Evolutionary conservation across 2,888 invertebrate species (phyloP).

Genomic region (Rhagonycha lutea): DNA sequence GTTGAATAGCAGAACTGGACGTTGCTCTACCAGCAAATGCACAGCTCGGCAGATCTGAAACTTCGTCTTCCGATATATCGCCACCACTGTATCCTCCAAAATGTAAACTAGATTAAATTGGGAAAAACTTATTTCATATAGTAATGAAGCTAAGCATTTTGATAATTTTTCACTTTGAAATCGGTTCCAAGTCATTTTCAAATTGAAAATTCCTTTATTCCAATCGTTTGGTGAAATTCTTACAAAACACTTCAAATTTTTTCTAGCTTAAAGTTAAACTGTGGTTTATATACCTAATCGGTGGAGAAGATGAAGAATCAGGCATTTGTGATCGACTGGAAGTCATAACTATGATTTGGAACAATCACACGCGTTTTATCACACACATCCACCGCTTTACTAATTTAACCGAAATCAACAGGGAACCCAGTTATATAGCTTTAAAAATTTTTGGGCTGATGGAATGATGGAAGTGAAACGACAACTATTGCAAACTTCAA

Average conservation of each 20-base stretch:
- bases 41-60: constrained; percentile 79
- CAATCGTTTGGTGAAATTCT: neutral
- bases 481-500: neutral
- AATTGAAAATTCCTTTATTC: neutral
- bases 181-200: neutral
- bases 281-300: constrained; percentile 60
- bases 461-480: neutral
- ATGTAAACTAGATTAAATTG: constrained; percentile 45
- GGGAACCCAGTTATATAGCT: neutral
- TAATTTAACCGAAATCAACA: neutral
- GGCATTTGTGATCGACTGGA: constrained; percentile 63
- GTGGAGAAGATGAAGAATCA: constrained; percentile 72
- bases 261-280: neutral
- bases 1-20: constrained; percentile 47
- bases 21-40: constrained; percentile 71
- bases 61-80: constrained; percentile 64
- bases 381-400: neutral
- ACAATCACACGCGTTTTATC: neutral
- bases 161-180: neutral
- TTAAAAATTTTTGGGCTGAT: neutral
- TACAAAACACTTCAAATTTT: neutral
- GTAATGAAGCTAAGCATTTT: neutral
- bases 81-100: constrained; percentile 52
- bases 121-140: constrained; percentile 7
- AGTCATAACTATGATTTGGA: constrained; percentile 36